Percentiles rank a stretch among this genome's conserved stretches.
Evolutionary conservation across 2,888 invertebrate genomes (phyloP).

Genomic region (Entomobrya multifasciata): DNA sequence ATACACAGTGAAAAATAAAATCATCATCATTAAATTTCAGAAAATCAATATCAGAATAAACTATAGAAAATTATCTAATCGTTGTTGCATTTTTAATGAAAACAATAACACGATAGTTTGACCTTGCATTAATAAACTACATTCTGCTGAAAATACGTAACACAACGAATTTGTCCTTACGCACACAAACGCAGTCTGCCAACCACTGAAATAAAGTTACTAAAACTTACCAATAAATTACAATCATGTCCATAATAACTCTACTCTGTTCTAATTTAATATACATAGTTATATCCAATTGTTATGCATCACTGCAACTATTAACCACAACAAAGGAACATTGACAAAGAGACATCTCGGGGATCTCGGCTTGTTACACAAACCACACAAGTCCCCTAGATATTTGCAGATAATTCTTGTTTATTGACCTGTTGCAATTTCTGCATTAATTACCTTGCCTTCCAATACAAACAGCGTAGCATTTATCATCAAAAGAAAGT

Average conservation of each 20-base stretch:
- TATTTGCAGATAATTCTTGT: not conserved
- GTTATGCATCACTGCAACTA: not conserved
- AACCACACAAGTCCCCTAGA: not conserved
- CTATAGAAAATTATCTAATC: not conserved
- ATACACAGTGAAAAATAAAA: not conserved
- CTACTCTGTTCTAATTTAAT: too few species aligned
- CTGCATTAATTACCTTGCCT: not conserved
- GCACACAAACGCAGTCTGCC: not conserved
- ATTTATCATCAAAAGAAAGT: not conserved
- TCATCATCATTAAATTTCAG: too few species aligned
- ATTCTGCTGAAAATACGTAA: not conserved
- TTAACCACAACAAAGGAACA: not conserved
- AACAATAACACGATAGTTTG: not conserved
- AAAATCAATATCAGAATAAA: not conserved
- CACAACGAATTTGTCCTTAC: not conserved
- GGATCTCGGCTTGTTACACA: not conserved
- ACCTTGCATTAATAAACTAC: conserved; percentile 51
- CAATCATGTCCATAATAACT: too few species aligned
- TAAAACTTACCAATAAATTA: too few species aligned
- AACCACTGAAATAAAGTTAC: too few species aligned
- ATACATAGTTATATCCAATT: not conserved
- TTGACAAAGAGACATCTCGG: not conserved
- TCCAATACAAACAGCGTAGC: not conserved
- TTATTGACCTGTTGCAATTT: not conserved
- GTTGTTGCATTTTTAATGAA: too few species aligned